Conservation (phyloP, 2,797 vertebrate genomes). For the Apogon hyalosoma region DNA sequence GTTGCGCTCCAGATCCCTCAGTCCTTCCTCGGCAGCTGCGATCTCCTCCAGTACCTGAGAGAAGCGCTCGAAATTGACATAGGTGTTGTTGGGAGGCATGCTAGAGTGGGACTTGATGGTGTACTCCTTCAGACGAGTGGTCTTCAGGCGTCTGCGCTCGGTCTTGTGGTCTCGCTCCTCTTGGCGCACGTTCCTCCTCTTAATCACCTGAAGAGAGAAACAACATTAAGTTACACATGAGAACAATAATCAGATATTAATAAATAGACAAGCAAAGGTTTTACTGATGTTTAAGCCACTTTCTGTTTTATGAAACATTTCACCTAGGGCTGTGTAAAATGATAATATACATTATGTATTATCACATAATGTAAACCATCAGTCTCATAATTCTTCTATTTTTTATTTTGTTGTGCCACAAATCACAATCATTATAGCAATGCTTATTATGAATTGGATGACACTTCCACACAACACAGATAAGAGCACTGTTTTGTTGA, state of each 20-base stretch:
- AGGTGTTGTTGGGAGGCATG: conserved; percentile 99
- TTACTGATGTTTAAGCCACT: not conserved
- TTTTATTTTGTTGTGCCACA: no score
- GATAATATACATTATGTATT: no score
- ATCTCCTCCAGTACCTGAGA: conserved; percentile 96
- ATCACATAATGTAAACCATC: no score
- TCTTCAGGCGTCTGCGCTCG: conserved; percentile 94
- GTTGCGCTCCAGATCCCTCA: conserved; percentile 90
- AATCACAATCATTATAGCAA: no score
- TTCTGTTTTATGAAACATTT: not conserved
- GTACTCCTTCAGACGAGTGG: conserved; percentile 97
- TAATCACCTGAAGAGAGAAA: conserved; percentile 88
- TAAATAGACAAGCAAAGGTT: not conserved
- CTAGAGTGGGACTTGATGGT: conserved; percentile 99
- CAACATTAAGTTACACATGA: not conserved
- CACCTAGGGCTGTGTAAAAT: not conserved
- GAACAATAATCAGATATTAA: not conserved
- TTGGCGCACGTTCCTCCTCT: conserved; percentile 92
- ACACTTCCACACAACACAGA: no score
- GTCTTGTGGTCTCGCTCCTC: conserved; percentile 91
- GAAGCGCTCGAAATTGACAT: conserved; percentile 98
- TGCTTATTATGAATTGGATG: no score
- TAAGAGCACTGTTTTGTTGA: no score
- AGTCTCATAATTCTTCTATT: no score
- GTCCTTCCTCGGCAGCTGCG: conserved; percentile 89